Base-by-base conservation (phyloP, 1,140 invertebrate genomes). In the Euura lappo region DNA sequence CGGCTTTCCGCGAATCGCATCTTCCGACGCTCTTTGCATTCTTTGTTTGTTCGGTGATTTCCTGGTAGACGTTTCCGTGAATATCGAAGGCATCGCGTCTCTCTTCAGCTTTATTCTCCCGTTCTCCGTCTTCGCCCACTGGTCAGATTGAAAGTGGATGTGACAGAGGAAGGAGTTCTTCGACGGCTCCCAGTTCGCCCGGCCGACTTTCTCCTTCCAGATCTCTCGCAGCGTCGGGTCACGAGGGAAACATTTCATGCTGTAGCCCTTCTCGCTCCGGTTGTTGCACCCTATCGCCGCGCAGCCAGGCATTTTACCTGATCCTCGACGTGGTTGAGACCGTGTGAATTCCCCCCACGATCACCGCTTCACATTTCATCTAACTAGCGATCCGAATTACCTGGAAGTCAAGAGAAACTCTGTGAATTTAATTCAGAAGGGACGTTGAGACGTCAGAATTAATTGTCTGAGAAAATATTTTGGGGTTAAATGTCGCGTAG, bases 161-260 rank as follows among this genome's bases (percentile, higher is more conserved):
- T 86, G 83, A 70, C 85, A 87, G 3, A 87, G 76, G 74, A 87
- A 87, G 2, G 85, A 86, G 74, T 87, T 87, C 45, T 86, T 85
- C 0, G 85, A 86, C 66, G 85, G 85, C 72, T 84, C 81, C 85
- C 85, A 87, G 74, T 86, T 83, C 8, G 80, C 85, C 60, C 85
- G 82, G 28, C 81, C 82, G 3, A 87, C 85, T 65, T 79, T 78
- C 64, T 87, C 80, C 71, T 85, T 83, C 85, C 85, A 87, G 65
- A 86, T 79, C 76, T 84, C 81, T 69, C 85, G 77, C 2, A 87
- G 46, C 2, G 77, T 79, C 72, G 83, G 80, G 72, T 87, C 80
- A 7, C 85, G 83, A 28, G 85, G 85, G 71, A 87, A 87, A 81
- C 85, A 86, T 79, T 87, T 87, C 85, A 87, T 87, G 73, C 83